Evolutionary conservation across 2,888 invertebrate species (phyloP).

Genomic region (Artemia sinica): DNA sequence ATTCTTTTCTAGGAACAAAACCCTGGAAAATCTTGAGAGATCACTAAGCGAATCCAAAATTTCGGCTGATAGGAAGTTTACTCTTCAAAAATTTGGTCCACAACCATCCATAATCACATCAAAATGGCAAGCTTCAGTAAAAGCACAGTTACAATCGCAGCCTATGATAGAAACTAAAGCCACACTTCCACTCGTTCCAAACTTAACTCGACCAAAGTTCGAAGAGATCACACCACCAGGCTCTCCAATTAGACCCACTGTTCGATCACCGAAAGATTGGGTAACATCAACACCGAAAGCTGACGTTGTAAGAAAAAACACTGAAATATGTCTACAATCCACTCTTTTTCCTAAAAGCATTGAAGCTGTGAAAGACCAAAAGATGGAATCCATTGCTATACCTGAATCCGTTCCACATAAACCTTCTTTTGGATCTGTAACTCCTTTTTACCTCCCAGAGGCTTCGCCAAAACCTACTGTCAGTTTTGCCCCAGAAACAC

Average conservation of each 20-base stretch:
- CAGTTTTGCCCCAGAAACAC: too few species aligned
- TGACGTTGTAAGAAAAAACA: neutral
- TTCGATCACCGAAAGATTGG: neutral
- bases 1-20: neutral
- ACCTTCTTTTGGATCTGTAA: too few species aligned
- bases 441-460: too few species aligned
- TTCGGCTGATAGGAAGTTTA: neutral
- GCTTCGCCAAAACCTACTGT: too few species aligned
- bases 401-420: too few species aligned
- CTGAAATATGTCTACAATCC: too few species aligned
- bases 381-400: too few species aligned
- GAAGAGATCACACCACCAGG: slow-evolving; percentile 10
- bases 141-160: slow-evolving; percentile 2
- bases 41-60: slow-evolving; percentile 10
- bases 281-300: slow-evolving; percentile 6
- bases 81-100: neutral
- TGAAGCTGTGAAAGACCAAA: too few species aligned
- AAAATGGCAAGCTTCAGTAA: neutral
- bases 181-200: neutral
- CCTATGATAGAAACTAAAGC: slow-evolving; percentile 3
- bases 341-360: too few species aligned
- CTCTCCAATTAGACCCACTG: neutral
- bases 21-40: slow-evolving; percentile 2
- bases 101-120: neutral
- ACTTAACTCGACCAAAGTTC: neutral